These are phyloP conservation scores for Branchellion lobata DNA, from an alignment of 2,888 invertebrate species.

Conservation along the genomic window DNA sequence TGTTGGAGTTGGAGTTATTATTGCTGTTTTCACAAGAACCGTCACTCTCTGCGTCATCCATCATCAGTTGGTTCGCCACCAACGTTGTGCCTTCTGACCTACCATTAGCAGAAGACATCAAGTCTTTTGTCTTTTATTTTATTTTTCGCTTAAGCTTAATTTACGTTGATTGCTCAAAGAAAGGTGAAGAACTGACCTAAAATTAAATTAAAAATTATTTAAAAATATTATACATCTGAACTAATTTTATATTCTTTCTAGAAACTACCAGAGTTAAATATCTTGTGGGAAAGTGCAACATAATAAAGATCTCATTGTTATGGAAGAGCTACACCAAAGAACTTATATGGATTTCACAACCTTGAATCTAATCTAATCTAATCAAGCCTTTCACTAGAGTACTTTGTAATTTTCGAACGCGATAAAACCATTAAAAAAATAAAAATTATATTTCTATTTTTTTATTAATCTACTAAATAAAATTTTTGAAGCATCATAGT, in stretches of 20 bases:
- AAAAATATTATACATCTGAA: background rate
- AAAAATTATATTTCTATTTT: too few species aligned
- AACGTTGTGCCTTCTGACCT: slow-evolving; percentile 8
- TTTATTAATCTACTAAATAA: too few species aligned
- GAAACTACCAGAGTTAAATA: too few species aligned
- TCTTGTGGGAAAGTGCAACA: background rate
- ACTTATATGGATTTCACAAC: background rate
- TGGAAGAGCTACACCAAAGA: slow-evolving; percentile 1
- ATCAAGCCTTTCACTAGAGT: too few species aligned
- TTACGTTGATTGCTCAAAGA: background rate
- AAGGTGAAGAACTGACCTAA: background rate
- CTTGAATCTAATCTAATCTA: too few species aligned
- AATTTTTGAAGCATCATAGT: too few species aligned
- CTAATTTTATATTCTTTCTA: too few species aligned
- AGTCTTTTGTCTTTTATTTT: background rate
- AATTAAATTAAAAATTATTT: background rate
- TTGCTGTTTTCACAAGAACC: background rate
- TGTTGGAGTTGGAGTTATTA: background rate
- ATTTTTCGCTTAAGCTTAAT: background rate
- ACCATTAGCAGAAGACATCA: slow-evolving; percentile 35
- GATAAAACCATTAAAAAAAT: too few species aligned
- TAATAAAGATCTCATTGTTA: slow-evolving; percentile 8
- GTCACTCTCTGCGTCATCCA: slow-evolving; percentile 34
- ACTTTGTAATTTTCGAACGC: too few species aligned
- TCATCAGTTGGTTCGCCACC: slow-evolving; percentile 33